These are phyloP conservation scores for Muschampia plurimacula DNA, from an alignment of 2,888 invertebrate genomes.

Conservation along the genomic window DNA sequence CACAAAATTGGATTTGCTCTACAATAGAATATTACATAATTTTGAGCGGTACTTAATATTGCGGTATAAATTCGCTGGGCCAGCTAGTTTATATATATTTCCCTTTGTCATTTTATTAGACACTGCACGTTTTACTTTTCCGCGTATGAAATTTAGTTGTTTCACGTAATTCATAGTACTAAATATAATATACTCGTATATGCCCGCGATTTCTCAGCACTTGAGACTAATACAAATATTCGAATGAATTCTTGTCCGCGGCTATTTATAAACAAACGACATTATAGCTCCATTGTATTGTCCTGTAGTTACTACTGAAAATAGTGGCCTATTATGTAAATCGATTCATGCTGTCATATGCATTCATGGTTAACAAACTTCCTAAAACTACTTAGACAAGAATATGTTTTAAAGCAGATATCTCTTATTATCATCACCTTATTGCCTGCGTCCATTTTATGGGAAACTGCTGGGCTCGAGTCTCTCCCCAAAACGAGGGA, in stretches of 20 bases:
- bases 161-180: neutral
- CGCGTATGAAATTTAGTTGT: slow-evolving; percentile 15
- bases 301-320: slow-evolving; percentile 32
- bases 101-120: neutral
- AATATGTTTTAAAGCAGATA: neutral
- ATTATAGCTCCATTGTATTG: slow-evolving; percentile 38
- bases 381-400: no score
- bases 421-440: neutral
- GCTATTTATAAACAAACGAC: slow-evolving; percentile 57
- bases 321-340: slow-evolving; percentile 42
- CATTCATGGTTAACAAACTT: no score
- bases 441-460: no score
- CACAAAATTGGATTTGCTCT: no score
- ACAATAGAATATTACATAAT: no score
- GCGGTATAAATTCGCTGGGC: no score
- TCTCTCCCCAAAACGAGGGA: no score
- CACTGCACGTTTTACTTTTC: slow-evolving; percentile 2
- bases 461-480: no score
- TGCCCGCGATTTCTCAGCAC: slow-evolving; percentile 44
- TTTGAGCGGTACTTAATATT: no score
- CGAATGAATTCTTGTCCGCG: slow-evolving; percentile 43
- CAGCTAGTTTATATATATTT: no score
- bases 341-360: slow-evolving; percentile 44
- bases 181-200: no score
- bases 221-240: slow-evolving; percentile 44